Evolutionary conservation across 2,797 vertebrate species (phyloP), one percentile per base, ranked within the genome.

Genomic region (Neoniphon sammara): DNA sequence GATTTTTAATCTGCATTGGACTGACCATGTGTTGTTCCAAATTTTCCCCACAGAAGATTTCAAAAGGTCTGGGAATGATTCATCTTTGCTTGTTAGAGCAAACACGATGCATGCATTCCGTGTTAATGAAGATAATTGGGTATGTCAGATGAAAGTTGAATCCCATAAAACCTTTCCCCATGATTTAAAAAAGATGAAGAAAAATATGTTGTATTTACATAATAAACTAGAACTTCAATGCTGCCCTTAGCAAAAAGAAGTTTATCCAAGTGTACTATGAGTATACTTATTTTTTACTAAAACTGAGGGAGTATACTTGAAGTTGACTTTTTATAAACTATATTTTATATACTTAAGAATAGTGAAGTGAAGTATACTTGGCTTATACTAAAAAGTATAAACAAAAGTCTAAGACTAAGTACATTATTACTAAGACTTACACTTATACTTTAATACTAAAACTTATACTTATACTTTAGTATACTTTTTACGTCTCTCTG

Each of bases 41-140:
- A 87, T 71, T 76, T 82, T 61, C 65, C 67, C 21, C 60, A 83
- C 57, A 83, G 78, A 84, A 86, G 72, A 89, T 88, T 78, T 74
- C 53, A 75, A 83, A 84, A 89, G 78, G 83, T 82, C 77, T 34
- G 70, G 23, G 39, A 88, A 80, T 90, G 88, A 93, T 84, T 92
- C 77, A 83, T 89, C 52, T 7, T 17, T 66, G 79, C 85, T 84
- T 86, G 77, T 87, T 79, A 61, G 86, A 84, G 90, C 78, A 88
- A 88, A 85, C 53, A 80, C 23, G 9, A 44, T 74, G 74, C 80
- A 82, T 59, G 77, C 82, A 84, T 90, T 88, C 85, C 80, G 53
- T 66, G 66, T 77, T 87, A 78, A 89, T 87, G 84, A 86, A 84
- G 77, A 89, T 83, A 78, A 87, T 68, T 71, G 18, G 25, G 30